These are phyloP conservation scores for Drosophila aff. DNA, from an alignment of 1,140 invertebrate genomes.

Conservation along the genomic window DNA sequence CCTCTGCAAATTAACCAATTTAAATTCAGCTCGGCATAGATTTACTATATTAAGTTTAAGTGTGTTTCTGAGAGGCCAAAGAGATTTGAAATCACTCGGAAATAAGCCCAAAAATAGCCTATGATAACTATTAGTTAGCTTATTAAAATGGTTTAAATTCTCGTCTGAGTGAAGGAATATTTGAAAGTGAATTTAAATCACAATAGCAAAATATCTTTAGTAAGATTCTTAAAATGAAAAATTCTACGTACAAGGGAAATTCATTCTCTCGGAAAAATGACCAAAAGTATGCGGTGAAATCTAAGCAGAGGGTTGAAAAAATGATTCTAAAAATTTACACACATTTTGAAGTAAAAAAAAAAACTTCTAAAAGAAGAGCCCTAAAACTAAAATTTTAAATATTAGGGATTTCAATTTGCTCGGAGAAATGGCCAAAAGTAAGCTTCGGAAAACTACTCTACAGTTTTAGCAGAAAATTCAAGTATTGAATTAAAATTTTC, in stretches of 20 bases:
- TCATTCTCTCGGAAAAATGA: background rate
- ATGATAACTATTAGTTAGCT: background rate
- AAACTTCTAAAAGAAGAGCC: no score
- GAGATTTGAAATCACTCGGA: background rate
- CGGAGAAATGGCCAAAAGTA: no score
- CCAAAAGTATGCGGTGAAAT: background rate
- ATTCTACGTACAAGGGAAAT: background rate
- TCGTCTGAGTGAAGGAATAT: no score
- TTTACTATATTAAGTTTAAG: conserved; percentile 2
- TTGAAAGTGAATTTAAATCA: background rate
- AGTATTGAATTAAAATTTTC: no score
- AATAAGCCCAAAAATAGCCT: background rate
- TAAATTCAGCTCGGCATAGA: conserved; percentile 18
- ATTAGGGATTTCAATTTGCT: no score
- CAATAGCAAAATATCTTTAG: no score
- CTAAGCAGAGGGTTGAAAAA: no score
- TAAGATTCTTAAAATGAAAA: background rate
- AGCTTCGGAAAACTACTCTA: no score
- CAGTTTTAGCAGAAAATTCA: no score
- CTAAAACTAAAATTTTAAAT: no score
- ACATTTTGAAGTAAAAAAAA: no score
- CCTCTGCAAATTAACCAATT: conserved; percentile 42
- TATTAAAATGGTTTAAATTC: background rate
- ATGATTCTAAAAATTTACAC: no score
- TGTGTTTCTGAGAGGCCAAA: background rate